Conservation (phyloP, 1,140 invertebrate genomes). For the Danaus melanippus region DNA sequence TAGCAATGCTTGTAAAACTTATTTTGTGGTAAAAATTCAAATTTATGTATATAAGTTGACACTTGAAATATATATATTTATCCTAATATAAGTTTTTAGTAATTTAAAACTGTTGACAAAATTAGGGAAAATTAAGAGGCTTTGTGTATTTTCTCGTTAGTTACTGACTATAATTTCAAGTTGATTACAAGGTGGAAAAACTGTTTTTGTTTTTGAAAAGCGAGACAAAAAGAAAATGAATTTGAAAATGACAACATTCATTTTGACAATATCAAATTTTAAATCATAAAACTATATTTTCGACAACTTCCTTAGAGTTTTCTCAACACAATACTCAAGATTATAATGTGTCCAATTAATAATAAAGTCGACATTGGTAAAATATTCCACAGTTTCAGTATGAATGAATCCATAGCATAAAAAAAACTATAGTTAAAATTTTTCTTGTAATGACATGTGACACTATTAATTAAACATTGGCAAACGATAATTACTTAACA, state of each 20-base stretch:
- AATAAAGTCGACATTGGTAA: too few relatives aligned
- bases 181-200: slow-evolving; percentile 62
- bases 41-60: not conserved
- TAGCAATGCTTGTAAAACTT: too few relatives aligned
- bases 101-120: slow-evolving; percentile 19
- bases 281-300: too few relatives aligned
- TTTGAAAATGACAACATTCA: too few relatives aligned
- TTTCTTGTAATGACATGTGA: not conserved
- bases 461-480: slow-evolving; percentile 9
- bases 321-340: too few relatives aligned
- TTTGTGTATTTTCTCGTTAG: slow-evolving; percentile 48
- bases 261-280: too few relatives aligned
- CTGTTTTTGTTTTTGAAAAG: slow-evolving; percentile 60
- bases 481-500: slow-evolving; percentile 19
- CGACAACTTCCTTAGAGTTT: too few relatives aligned
- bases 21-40: not conserved
- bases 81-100: slow-evolving; percentile 13
- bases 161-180: slow-evolving; percentile 66
- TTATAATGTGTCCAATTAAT: too few relatives aligned
- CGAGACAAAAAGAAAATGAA: slow-evolving; percentile 22
- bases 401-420: too few relatives aligned
- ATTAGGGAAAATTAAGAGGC: slow-evolving; percentile 43
- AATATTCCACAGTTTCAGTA: too few relatives aligned
- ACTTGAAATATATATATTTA: too few relatives aligned
- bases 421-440: too few relatives aligned